A percentile compares a stretch with the other conserved stretches of the same genome.
These are phyloP conservation scores for Euplexia lucipara DNA, from an alignment of 2,888 invertebrate genomes.

Conservation along the genomic window DNA sequence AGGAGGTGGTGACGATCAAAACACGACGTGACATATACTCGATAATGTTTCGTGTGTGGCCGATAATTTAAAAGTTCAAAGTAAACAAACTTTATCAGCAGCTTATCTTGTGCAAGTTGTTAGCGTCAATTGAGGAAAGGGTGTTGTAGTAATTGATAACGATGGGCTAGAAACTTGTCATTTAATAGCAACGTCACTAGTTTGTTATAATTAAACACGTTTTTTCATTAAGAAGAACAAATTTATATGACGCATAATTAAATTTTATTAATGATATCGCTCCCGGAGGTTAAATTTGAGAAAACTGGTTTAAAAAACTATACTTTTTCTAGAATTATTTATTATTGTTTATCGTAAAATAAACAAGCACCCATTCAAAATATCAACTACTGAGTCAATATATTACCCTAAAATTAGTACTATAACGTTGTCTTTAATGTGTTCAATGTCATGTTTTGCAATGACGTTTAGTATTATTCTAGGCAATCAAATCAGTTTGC, in stretches of 20 bases:
- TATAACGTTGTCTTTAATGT: not conserved
- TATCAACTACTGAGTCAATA: not conserved
- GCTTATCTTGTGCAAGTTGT: conserved; percentile 54
- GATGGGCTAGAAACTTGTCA: conserved; percentile 9
- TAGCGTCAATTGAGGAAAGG: conserved; percentile 30
- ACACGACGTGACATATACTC: conserved; percentile 23
- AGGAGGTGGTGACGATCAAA: not conserved
- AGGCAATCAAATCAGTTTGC: not conserved
- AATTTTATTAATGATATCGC: not conserved
- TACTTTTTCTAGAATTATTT: not conserved
- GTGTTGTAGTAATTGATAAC: conserved; percentile 52
- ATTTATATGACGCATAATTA: too few relatives aligned
- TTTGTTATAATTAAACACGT: not conserved
- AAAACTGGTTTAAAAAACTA: not conserved
- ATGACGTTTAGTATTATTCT: not conserved
- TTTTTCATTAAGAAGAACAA: not conserved
- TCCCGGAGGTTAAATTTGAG: fast-evolving
- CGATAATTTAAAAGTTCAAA: conserved; percentile 43
- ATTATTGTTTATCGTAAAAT: not conserved
- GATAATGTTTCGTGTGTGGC: conserved; percentile 19
- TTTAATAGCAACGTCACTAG: conserved; percentile 3
- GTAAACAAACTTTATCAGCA: conserved; percentile 43
- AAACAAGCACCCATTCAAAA: not conserved
- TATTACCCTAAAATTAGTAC: not conserved
- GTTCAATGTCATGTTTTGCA: not conserved